phyloP scores from a whole-genome alignment of 2,113 vertebrate genomes.

The Cavia aperea region DNA sequence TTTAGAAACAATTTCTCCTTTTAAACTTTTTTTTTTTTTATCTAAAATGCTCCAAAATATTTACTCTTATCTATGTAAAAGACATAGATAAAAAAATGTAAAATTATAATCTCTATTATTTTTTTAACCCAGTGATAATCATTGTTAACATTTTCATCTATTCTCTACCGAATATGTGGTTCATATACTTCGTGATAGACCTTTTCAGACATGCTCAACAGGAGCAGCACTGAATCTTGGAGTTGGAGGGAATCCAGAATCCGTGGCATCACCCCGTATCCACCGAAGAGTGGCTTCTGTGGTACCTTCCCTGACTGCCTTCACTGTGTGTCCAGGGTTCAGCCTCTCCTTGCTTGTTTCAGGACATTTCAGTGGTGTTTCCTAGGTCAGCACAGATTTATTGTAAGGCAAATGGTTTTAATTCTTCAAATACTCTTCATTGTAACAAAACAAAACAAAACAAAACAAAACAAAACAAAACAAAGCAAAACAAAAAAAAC shows the following conservation, averaged over 20 bases:
- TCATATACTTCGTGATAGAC: background rate
- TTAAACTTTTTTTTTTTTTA: background rate
- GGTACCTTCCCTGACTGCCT: background rate
- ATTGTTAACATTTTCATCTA: background rate
- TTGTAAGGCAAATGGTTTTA: background rate
- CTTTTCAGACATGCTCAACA: background rate
- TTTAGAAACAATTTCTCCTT: background rate
- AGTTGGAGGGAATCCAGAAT: no score
- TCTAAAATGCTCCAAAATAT: background rate
- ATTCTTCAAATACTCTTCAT: background rate
- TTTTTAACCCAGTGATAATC: background rate
- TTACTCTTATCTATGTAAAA: background rate
- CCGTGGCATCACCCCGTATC: background rate
- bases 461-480: no score
- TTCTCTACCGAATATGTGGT: background rate
- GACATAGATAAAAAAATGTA: background rate
- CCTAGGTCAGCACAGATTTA: background rate
- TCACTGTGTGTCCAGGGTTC: accelerated
- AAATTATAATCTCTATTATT: background rate
- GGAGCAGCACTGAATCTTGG: background rate
- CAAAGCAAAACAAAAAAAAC: background rate
- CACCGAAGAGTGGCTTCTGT: background rate
- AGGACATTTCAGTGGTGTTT: background rate
- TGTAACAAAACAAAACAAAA: background rate
- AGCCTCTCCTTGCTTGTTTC: background rate